Percentiles rank a stretch among this genome's conserved stretches.
Conservation (phyloP, 1,140 invertebrate species). For the Lordiphosa clarofinis region DNA sequence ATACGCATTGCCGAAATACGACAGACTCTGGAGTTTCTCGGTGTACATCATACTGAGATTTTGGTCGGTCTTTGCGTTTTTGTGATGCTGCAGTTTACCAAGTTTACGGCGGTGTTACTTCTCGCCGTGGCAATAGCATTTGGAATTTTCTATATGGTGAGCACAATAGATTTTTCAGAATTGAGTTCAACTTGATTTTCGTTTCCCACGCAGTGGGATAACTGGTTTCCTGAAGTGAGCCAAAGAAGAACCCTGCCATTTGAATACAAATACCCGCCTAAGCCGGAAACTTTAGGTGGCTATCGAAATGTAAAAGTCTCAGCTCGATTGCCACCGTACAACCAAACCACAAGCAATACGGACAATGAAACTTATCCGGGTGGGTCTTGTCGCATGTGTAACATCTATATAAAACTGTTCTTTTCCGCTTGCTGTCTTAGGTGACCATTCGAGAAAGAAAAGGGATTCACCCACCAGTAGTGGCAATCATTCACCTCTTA, state of each 20-base stretch:
- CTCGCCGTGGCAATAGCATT: slow-evolving; percentile 42
- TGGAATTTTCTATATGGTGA: slow-evolving; percentile 58
- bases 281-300: not conserved
- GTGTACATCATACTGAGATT: slow-evolving; percentile 42
- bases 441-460: not conserved
- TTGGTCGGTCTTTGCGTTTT: slow-evolving; percentile 36
- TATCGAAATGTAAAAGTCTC: not conserved
- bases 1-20: slow-evolving; percentile 37
- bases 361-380: not conserved
- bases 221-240: slow-evolving; percentile 22
- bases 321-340: not conserved
- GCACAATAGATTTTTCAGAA: not conserved
- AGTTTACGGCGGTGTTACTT: slow-evolving; percentile 42
- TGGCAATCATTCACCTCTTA: not conserved
- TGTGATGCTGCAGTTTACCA: slow-evolving; percentile 53
- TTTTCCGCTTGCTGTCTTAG: not conserved
- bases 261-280: not conserved
- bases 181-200: not conserved
- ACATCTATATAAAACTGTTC: not conserved
- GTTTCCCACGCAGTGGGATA: slow-evolving; percentile 17
- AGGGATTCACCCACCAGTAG: not conserved
- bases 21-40: slow-evolving; percentile 43
- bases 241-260: not conserved
- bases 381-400: not conserved
- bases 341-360: not conserved